phyloP scores from a whole-genome alignment of 2,888 invertebrate species.

The Drosophila percnosoma region DNA sequence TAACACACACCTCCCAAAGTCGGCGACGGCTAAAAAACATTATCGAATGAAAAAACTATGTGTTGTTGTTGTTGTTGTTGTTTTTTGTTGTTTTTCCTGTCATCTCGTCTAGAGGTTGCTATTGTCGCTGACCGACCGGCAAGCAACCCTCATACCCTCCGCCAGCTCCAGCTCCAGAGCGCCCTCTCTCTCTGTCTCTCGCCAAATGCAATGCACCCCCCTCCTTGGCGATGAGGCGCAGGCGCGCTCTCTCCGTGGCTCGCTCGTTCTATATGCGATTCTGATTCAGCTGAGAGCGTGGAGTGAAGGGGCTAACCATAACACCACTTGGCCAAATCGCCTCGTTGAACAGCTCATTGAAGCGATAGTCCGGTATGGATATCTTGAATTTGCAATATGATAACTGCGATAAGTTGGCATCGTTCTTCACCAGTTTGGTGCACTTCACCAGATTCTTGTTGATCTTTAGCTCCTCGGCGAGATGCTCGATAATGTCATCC shows the following conservation, averaged over 20 bases:
- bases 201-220: slow-evolving; percentile 30
- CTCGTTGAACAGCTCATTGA: slow-evolving; percentile 83
- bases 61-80: slow-evolving; percentile 25
- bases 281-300: slow-evolving; percentile 83
- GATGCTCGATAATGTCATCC: slow-evolving; percentile 82
- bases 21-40: slow-evolving; percentile 46
- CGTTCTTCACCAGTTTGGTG: slow-evolving; percentile 82
- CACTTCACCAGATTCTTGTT: slow-evolving; percentile 82
- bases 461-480: slow-evolving; percentile 82
- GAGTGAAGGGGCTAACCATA: slow-evolving; percentile 83
- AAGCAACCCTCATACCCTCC: slow-evolving; percentile 45
- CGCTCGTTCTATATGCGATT: slow-evolving; percentile 78
- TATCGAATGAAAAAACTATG: slow-evolving; percentile 51
- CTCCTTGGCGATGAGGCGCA: slow-evolving; percentile 27
- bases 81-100: slow-evolving; percentile 31
- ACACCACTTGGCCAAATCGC: slow-evolving; percentile 83
- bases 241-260: slow-evolving; percentile 40
- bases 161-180: not conserved
- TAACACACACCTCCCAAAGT: not conserved
- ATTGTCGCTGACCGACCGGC: slow-evolving; percentile 57
- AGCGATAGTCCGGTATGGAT: slow-evolving; percentile 83
- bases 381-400: slow-evolving; percentile 83
- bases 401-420: slow-evolving; percentile 81
- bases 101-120: slow-evolving; percentile 34
- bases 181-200: not conserved